Evolutionary conservation across 2,888 invertebrate genomes (phyloP).

Genomic region (Parnassius smintheus): DNA sequence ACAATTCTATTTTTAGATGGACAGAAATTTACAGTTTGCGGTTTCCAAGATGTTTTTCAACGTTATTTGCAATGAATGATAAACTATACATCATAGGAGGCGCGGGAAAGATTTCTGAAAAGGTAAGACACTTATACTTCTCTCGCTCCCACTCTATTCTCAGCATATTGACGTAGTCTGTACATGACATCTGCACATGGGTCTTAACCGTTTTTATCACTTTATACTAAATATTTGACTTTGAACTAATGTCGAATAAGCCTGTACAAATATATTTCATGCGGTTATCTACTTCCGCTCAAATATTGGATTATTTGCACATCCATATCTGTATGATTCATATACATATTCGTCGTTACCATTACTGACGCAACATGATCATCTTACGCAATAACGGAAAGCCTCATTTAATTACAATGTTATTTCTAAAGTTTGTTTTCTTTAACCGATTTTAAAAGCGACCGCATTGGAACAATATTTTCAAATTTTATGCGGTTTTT

Average conservation of each 20-base stretch:
- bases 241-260: too few relatives aligned
- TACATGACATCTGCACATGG: too few relatives aligned
- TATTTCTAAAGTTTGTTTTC: too few relatives aligned
- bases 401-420: neutral
- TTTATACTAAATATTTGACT: too few relatives aligned
- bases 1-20: constrained; percentile 67
- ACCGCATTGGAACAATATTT: too few relatives aligned
- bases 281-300: constrained; percentile 16
- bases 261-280: constrained; percentile 5
- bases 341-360: neutral
- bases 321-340: neutral
- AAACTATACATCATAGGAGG: constrained; percentile 85
- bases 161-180: too few relatives aligned
- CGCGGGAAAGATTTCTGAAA: constrained; percentile 78
- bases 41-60: constrained; percentile 79
- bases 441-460: too few relatives aligned
- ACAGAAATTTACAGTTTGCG: constrained; percentile 77
- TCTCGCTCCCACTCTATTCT: too few relatives aligned
- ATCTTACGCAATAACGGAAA: neutral
- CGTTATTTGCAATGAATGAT: constrained; percentile 79
- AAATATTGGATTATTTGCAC: constrained; percentile 8
- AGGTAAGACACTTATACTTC: constrained; percentile 43
- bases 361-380: neutral
- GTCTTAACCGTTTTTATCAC: too few relatives aligned
- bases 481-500: too few relatives aligned